Evolutionary conservation across 2,888 invertebrate species (phyloP).

Genomic region (Crioceris asparagi): DNA sequence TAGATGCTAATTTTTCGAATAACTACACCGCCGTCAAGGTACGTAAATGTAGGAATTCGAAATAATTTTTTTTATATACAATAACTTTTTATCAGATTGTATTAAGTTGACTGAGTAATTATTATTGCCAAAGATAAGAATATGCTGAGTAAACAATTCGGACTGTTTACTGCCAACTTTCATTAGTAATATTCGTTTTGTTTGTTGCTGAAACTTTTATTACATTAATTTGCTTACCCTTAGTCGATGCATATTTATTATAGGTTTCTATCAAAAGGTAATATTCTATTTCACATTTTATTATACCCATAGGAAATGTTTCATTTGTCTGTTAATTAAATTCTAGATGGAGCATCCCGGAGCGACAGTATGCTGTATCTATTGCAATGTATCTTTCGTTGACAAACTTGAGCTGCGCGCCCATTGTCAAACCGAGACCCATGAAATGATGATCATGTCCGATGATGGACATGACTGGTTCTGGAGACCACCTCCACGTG

Average conservation of each 20-base stretch:
- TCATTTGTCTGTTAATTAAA: not conserved
- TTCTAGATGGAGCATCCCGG: slow-evolving; percentile 18
- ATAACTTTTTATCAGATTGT: no score
- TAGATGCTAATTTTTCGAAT: slow-evolving; percentile 21
- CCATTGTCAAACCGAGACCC: slow-evolving; percentile 52
- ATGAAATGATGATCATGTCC: slow-evolving; percentile 51
- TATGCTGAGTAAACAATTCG: no score
- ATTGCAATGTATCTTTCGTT: slow-evolving; percentile 46
- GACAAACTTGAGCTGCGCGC: slow-evolving; percentile 44
- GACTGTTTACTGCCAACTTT: no score
- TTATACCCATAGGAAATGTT: not conserved
- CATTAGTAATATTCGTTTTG: no score
- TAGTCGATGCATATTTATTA: no score
- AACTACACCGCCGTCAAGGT: slow-evolving; percentile 18
- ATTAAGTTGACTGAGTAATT: no score
- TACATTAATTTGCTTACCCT: no score
- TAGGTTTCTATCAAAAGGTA: no score
- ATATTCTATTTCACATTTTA: not conserved
- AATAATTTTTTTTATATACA: no score
- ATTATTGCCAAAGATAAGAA: no score
- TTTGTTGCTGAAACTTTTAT: no score
- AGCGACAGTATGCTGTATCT: slow-evolving; percentile 39
- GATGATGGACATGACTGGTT: slow-evolving; percentile 60
- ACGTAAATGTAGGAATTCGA: slow-evolving; percentile 6
- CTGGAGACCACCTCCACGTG: slow-evolving; percentile 58